Evolutionary conservation across 2,888 invertebrate species (phyloP).

Genomic region (Rutpela maculata): DNA sequence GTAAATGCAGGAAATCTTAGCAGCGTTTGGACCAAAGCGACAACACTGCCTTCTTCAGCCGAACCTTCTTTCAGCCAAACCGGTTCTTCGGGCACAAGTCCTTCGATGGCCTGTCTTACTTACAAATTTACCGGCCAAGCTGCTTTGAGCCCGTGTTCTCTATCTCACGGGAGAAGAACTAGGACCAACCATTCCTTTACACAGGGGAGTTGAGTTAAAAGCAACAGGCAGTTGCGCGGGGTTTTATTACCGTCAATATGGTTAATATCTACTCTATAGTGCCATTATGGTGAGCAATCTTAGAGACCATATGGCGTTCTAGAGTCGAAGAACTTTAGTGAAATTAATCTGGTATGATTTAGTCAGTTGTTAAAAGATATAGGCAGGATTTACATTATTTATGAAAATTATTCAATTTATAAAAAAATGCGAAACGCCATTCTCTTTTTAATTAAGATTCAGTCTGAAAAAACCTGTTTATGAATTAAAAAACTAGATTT

Average conservation of each 20-base stretch:
- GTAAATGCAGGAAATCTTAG: background rate
- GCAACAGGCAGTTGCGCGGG: slow-evolving; percentile 26
- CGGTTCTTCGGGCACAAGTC: slow-evolving; percentile 49
- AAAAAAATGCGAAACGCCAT: background rate
- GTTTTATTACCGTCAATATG: slow-evolving; percentile 39
- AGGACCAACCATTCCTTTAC: slow-evolving; percentile 36
- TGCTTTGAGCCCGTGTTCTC: background rate
- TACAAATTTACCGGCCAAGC: slow-evolving; percentile 10
- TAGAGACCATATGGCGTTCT: slow-evolving; percentile 24
- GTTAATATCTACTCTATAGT: background rate
- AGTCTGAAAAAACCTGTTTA: no score
- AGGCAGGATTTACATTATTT: background rate
- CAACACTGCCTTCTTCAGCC: slow-evolving; percentile 42
- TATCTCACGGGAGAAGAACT: background rate
- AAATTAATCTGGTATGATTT: background rate
- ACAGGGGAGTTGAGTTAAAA: slow-evolving; percentile 28
- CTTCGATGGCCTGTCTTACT: slow-evolving; percentile 22
- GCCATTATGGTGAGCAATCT: background rate
- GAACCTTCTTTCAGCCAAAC: slow-evolving; percentile 44
- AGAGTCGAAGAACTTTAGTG: background rate
- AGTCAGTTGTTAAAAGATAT: background rate
- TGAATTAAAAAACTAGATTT: no score
- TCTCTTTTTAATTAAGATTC: no score
- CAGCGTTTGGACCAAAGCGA: slow-evolving; percentile 1
- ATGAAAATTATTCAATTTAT: background rate